Percentiles rank a stretch among this genome's conserved stretches.
Conservation (phyloP, 2,888 invertebrate species). For the Pseudoips prasinana region DNA sequence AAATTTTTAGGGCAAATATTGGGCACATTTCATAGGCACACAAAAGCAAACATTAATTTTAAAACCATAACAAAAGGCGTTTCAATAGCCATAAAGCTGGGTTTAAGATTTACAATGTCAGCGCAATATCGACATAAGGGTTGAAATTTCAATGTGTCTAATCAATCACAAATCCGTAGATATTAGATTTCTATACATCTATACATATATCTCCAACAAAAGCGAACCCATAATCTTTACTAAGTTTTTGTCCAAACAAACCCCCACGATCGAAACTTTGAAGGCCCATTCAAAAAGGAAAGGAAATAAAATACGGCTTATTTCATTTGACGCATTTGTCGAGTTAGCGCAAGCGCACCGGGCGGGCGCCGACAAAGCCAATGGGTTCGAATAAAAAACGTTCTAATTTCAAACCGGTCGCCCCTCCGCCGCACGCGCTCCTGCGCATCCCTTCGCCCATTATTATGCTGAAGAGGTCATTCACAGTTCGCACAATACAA, state of each 20-base stretch:
- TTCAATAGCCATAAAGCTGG: slow-evolving; percentile 5
- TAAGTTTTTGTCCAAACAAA: slow-evolving; percentile 56
- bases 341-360: slow-evolving; percentile 78
- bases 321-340: slow-evolving; percentile 79
- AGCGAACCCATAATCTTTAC: slow-evolving; percentile 37
- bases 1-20: too few species aligned
- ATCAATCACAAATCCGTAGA: slow-evolving; percentile 31
- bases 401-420: slow-evolving; percentile 82
- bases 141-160: slow-evolving; percentile 24
- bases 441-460: slow-evolving; percentile 78
- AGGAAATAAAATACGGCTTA: slow-evolving; percentile 77
- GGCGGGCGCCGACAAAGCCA: slow-evolving; percentile 78
- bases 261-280: slow-evolving; percentile 50
- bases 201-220: slow-evolving; percentile 33
- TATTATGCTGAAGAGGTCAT: slow-evolving; percentile 81
- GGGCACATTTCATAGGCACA: too few species aligned
- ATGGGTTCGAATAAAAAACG: slow-evolving; percentile 68
- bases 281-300: slow-evolving; percentile 62
- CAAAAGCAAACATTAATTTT: neutral
- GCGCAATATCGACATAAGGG: slow-evolving; percentile 2
- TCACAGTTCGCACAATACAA: slow-evolving; percentile 79
- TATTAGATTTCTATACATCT: slow-evolving; percentile 36
- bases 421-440: slow-evolving; percentile 74
- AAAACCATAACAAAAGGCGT: slow-evolving; percentile 6
- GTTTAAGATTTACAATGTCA: slow-evolving; percentile 16